Evolutionary conservation across 2,113 vertebrate species (phyloP).

Genomic region (Poeciliopsis turrubarensis): DNA sequence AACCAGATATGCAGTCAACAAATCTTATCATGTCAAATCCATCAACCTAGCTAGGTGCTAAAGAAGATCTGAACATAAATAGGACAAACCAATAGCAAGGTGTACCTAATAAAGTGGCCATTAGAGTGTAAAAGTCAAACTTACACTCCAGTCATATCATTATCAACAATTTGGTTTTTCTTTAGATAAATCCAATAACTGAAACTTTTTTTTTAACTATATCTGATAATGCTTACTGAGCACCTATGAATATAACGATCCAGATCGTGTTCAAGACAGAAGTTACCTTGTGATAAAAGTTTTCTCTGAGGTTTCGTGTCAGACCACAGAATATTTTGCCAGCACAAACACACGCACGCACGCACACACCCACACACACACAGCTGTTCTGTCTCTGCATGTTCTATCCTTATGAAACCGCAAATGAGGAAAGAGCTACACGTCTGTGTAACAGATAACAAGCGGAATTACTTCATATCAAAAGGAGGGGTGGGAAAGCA

Average conservation of each 20-base stretch:
- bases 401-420: not conserved
- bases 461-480: not conserved
- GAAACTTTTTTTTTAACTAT: not conserved
- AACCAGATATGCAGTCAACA: no score
- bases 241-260: not conserved
- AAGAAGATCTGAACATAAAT: no score
- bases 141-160: not conserved
- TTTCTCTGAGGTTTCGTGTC: not conserved
- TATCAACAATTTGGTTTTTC: not conserved
- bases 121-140: not conserved
- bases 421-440: not conserved
- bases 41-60: not conserved
- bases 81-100: not conserved
- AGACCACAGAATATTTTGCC: conserved; percentile 4
- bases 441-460: not conserved
- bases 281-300: not conserved
- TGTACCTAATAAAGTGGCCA: not conserved
- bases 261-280: not conserved
- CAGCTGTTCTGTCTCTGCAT: conserved; percentile 3
- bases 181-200: not conserved
- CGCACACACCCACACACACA: no score
- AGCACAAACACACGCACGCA: not conserved
- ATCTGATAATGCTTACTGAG: not conserved
- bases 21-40: not conserved
- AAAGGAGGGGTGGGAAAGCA: not conserved